Evolutionary conservation across 2,113 vertebrate species (phyloP), one percentile per base, ranked within the genome.

Genomic region (Scalopus aquaticus): DNA sequence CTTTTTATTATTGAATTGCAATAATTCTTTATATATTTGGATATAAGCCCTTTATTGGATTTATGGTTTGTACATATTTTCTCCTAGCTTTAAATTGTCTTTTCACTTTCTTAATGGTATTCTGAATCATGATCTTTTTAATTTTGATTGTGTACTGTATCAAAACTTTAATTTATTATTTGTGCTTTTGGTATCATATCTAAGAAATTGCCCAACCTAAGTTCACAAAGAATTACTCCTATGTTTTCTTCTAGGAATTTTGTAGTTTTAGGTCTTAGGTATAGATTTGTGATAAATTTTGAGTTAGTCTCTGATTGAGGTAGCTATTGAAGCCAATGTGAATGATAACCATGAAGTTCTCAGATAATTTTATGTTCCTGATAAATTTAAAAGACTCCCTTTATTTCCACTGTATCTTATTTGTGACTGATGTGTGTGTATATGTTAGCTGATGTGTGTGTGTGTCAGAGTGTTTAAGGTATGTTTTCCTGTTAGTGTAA

Each of bases 401-500:
- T 83, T 65, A 74, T 91, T 95, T 83, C 58, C 0, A 87, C 0
- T 78, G 0, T 72, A 13, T 60, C 20, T 81, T 90, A 51, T 67
- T 85, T 91, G 58, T 83, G 44, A 15, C 62, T 95, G 84, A 24
- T 3, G 32, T 22, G 9, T 70, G 0, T n/a, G 13, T 24, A 1
- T 35, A 9, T 32, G 4, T 56, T 69, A 70, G n/a, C 4, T 37
- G 28, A 4, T 72, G 0, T n/a, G 20, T 24, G 3, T 37, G 10
- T 24, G 6, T 64, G 28, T 32, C 17, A 78, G 0, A 67, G n/a
- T 32, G 35, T 78, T 92, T 89, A 82, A 87, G 19, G 62, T 54
- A 64, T n/a, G 51, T 67, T 94, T 95, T 96, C 90, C 22, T 93
- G 12, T 88, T 88, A 72, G 11, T 56, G 0, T 96, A 95, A 82